phyloP scores from a whole-genome alignment of 2,888 invertebrate genomes.

The Lycophotia porphyrea region DNA sequence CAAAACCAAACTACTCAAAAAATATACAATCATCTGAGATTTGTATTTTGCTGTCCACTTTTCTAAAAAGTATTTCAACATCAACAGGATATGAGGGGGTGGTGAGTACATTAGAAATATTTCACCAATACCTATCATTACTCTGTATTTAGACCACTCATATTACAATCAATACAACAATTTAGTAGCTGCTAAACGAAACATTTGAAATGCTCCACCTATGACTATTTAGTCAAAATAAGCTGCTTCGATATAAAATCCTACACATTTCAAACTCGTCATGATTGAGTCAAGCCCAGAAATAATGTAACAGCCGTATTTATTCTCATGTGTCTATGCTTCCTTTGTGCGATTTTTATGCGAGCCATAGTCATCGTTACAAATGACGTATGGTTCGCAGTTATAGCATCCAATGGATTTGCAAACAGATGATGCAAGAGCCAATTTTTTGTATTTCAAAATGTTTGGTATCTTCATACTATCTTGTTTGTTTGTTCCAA shows the following conservation, averaged over 20 bases:
- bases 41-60: not conserved
- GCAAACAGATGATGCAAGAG: conserved; percentile 27
- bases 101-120: conserved; percentile 6
- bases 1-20: not conserved
- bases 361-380: conserved; percentile 31
- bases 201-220: conserved; percentile 21
- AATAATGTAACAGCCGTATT: conserved; percentile 70
- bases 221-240: conserved; percentile 63
- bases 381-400: conserved; percentile 13
- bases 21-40: not conserved
- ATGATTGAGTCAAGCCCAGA: conserved; percentile 78
- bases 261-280: conserved; percentile 74
- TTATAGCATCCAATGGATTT: conserved; percentile 33
- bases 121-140: not conserved
- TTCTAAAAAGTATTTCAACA: conserved; percentile 14
- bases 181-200: conserved; percentile 19
- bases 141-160: conserved; percentile 3
- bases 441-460: conserved; percentile 15
- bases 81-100: conserved; percentile 26
- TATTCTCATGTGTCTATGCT: conserved; percentile 41
- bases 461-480: conserved; percentile 3
- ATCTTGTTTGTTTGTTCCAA: conserved; percentile 2
- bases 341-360: conserved; percentile 45
- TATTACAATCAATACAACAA: conserved; percentile 22
- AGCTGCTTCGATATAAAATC: conserved; percentile 65